A percentile compares a stretch with the other conserved stretches of the same genome.
Evolutionary conservation across 2,888 invertebrate species (phyloP).

Genomic region (Flexamia atlantica): DNA sequence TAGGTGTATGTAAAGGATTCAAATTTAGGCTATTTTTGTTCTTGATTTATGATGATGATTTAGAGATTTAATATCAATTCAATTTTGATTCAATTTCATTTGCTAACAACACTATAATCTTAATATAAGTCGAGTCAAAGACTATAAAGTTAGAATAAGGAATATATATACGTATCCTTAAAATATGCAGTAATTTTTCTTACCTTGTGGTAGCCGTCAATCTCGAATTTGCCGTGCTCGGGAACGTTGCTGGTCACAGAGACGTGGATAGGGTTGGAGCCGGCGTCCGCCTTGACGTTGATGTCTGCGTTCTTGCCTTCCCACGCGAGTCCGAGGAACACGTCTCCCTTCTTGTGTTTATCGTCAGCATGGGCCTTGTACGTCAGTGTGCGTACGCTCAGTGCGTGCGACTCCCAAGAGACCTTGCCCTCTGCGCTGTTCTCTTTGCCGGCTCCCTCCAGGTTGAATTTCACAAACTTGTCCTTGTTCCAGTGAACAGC

Average conservation of each 20-base stretch:
- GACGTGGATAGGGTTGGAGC: conserved; percentile 74
- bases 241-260: conserved; percentile 75
- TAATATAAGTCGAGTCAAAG: no score
- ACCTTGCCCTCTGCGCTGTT: conserved; percentile 65
- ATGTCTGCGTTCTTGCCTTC: conserved; percentile 71
- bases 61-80: no score
- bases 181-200: no score
- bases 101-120: no score
- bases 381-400: conserved; percentile 63
- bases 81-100: no score
- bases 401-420: conserved; percentile 66
- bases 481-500: conserved; percentile 78
- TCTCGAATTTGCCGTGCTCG: conserved; percentile 73
- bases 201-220: conserved; percentile 73
- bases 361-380: conserved; percentile 33
- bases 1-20: no score
- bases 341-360: conserved; percentile 58
- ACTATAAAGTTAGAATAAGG: no score
- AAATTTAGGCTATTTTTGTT: no score
- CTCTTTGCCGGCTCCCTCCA: conserved; percentile 68
- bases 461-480: conserved; percentile 74
- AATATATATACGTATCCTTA: no score
- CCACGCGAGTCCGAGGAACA: conserved; percentile 64
- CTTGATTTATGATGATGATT: no score
- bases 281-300: conserved; percentile 71